Evolutionary conservation across 2,797 vertebrate genomes (phyloP), one percentile per base, ranked within the genome.

Genomic region (Ammospiza maritima): DNA sequence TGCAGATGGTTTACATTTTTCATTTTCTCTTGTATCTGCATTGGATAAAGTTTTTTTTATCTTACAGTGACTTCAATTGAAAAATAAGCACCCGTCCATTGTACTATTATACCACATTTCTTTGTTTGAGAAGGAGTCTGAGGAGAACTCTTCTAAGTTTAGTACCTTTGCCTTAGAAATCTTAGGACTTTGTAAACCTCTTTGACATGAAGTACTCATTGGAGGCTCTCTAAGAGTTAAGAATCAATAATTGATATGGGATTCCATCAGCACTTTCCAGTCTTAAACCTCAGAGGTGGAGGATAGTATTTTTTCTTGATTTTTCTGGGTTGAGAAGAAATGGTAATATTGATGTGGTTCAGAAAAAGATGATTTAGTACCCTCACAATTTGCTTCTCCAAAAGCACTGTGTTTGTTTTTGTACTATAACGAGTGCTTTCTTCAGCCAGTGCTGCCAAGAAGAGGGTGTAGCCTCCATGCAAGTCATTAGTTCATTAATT

Each of bases 1-100:
- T 50, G 32, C 80, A 74, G 53, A 64, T 86, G n/a, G 61, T 89
- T 95, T 88, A 72, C n/a, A 58, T 90, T 87, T 92, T 72, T 56
- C n/a, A 11, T 90, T 75, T 62, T 75, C 23, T 62, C 16, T 78
- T 72, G 30, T 50, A 58, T 69, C 58, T 92, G 32, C 60, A 30
- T 16, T 65, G 32, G 42, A 61, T 78, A 54, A 77, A 61, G 11
- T 57, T 88, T 61, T 34, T 57, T 92, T 75, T 87, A 44, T 89
- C 66, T 79, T 81, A 20, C 17, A 69, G 10, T 18, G n/a, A 78
- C 70, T 92, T 65, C n/a, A 90, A 1, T 0, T 72, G 71, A 89
- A 84, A 89, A 90, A 65, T 78, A 92, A 89, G 66, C 42, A 82
- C 27, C 21, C 21, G 44, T 92, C 27, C 15, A 72, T 84, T 64